phyloP scores from a whole-genome alignment of 2,797 vertebrate genomes.

The Diglossa cyanea region DNA sequence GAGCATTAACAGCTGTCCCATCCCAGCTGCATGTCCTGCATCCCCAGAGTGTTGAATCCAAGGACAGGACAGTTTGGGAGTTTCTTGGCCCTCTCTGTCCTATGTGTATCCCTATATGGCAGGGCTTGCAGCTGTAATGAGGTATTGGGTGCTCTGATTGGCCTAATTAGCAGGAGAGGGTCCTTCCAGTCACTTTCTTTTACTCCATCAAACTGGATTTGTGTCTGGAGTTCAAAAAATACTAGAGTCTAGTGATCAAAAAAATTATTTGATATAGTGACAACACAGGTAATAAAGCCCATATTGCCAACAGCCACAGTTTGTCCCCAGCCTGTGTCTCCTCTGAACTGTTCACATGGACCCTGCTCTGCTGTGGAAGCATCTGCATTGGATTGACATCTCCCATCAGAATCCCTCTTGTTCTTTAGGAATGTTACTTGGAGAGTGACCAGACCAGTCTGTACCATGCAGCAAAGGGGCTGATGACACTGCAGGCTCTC shows the following conservation, averaged over 20 bases:
- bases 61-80: neutral
- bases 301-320: neutral
- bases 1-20: neutral
- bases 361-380: neutral
- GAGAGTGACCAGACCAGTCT: slow-evolving; percentile 97
- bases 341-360: neutral
- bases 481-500: slow-evolving; percentile 94
- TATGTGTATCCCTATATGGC: fast-evolving
- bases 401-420: neutral
- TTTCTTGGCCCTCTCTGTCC: neutral
- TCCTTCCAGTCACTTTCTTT: neutral
- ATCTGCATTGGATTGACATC: neutral
- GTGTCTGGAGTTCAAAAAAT: neutral
- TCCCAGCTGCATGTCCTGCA: neutral
- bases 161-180: neutral
- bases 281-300: neutral
- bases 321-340: neutral
- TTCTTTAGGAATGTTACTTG: slow-evolving; percentile 91
- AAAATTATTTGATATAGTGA: neutral
- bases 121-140: neutral
- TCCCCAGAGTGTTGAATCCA: neutral
- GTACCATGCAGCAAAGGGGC: slow-evolving; percentile 95
- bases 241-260: neutral
- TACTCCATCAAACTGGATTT: neutral
- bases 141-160: neutral